Base-by-base conservation (phyloP, 30 jellyfish, hydroid and myxozoan species). In the Cassiopea andromeda region DNA sequence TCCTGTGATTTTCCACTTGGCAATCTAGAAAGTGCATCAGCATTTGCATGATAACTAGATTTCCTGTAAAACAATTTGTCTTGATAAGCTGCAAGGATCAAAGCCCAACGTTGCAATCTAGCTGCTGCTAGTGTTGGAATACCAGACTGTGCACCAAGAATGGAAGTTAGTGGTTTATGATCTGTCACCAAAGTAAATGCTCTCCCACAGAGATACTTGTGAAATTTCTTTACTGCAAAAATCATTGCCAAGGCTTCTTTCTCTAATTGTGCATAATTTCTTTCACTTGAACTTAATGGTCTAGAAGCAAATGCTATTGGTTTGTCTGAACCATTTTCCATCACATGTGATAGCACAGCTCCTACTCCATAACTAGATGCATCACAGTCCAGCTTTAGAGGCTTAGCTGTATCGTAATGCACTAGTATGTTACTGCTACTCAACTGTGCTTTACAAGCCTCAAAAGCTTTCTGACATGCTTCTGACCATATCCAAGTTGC, bases 301-400 rank as follows among this genome's bases (percentile, higher is more conserved):
- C 92, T 75, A 0, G 92, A 94, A 46, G 89, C 88, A 70, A 38
- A 67, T 18, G 97, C 94, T n/a, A 91, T 85, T 50, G 95, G 98
- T 59, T 88, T 45, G 61, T 94, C 98, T 12, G 89, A 17, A 13
- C 89, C 89, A 74, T 85, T 89, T 18, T 45, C 69, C 92, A 85
- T 54, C 59, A 13, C 46, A 54, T 94, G 98, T 7, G 81, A 58
- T 58, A 94, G 58, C 57, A 94, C 98, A 1, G 98, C 98, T 16
- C 97, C 97, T 13, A 94, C 80, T 44, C 98, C 97, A 75, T 57
- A 49, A 43, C 96, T 66, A n/a, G 97, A 89, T 9, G 97, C 98
- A 81, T 92, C 98, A 18, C 84, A 57, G 18, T 78, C 50, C 75
- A 93, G 79, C 19, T 45, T 49, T 18, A 82, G 71, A 14, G 87